phyloP scores from a whole-genome alignment of 2,888 invertebrate species.

The Metallyticus violacea region DNA sequence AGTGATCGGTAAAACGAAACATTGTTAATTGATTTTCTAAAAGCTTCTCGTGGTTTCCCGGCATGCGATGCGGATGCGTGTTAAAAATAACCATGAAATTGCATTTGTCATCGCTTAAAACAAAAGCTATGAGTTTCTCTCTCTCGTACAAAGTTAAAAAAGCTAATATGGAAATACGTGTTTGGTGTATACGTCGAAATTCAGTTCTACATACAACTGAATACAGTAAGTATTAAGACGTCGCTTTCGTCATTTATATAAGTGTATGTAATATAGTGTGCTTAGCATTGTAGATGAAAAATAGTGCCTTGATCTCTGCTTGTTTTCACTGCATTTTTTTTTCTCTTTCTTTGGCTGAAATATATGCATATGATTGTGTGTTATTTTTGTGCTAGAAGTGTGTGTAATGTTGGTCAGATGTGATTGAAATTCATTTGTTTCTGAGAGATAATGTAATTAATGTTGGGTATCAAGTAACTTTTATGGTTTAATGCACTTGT shows the following conservation, averaged over 20 bases:
- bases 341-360: neutral
- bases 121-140: too few species aligned
- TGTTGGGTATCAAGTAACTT: too few species aligned
- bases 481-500: too few species aligned
- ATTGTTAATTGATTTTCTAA: neutral
- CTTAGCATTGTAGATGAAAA: neutral
- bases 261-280: neutral
- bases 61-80: neutral
- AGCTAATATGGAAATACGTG: neutral
- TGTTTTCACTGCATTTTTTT: neutral
- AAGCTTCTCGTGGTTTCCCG: neutral
- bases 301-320: neutral
- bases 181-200: neutral
- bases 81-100: neutral
- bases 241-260: neutral
- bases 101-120: too few species aligned
- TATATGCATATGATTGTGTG: neutral
- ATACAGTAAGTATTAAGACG: neutral
- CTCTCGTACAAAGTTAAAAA: neutral
- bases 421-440: neutral
- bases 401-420: neutral
- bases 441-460: too few species aligned
- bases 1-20: neutral
- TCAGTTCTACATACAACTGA: too few species aligned
- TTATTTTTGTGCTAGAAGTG: neutral